Base-by-base conservation (phyloP, 2,113 vertebrate species). In the Okapia johnstoni region DNA sequence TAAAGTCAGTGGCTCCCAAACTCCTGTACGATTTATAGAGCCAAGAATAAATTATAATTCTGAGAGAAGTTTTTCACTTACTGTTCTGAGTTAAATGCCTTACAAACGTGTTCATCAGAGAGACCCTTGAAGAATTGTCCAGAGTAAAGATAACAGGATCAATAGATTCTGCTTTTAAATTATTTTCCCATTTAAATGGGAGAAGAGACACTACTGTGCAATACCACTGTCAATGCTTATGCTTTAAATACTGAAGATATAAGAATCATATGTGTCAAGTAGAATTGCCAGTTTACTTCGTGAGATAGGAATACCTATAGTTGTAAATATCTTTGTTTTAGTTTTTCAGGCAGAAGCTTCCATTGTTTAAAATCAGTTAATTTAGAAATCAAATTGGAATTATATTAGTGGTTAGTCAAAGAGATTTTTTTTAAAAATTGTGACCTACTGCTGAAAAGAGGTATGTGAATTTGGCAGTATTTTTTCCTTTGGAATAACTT, bases 361-460 rank as follows among this genome's bases (percentile, higher is more conserved):
- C 16, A 6, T 88, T 87, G 57, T 79, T 92, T 97, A 92, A 96
- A 94, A 88, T 88, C 28, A 85, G 43, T 92, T 92, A 36, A 55
- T 60, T 94, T 94, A 66, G 66, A 54, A 92, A 93, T 89, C 33
- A 58, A 66, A 60, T 80, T 55, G 40, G 48, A 83, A 14, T 26
- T 86, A 54, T 58, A 50, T 66, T 94, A 92, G 28, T 48, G 21
- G 43, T 46, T 88, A 92, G 55, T 30, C 79, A 81, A 55, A 43
- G 43, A 86, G n/a, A 52, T 85, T 70, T 5, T 85, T 88, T 88
- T 54, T 85, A 94, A 85, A 66, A 90, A 88, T 79, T 1, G 10
- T 28, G 7, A 13, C 28, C 15, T 46, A 5, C 57, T 89, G 26
- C 23, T 85, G 43, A 84, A 93, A 96, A 76, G 26, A 91, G n/a